Percentiles rank a stretch among this genome's conserved stretches.
Evolutionary conservation across 2,113 vertebrate species (phyloP).

Genomic region (Pelusios castaneus): DNA sequence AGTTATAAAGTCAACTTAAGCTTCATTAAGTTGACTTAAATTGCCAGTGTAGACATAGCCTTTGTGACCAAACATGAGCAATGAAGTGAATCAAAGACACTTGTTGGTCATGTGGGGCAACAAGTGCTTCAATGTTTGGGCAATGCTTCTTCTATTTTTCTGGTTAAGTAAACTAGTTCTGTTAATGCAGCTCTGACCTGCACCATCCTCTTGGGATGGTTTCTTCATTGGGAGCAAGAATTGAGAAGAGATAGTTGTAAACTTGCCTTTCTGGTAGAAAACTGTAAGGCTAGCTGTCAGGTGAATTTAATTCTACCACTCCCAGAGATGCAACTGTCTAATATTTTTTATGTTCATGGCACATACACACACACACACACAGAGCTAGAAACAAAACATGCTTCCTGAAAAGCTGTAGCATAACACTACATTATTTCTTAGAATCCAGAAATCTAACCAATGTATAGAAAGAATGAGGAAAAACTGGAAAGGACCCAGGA

Average conservation of each 20-base stretch:
- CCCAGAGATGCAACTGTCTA: neutral
- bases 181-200: neutral
- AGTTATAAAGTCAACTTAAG: no score
- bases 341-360: neutral
- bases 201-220: neutral
- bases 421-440: neutral
- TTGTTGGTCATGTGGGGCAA: slow-evolving; percentile 31
- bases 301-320: neutral
- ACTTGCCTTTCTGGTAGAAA: neutral
- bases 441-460: no score
- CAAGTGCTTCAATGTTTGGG: slow-evolving; percentile 34
- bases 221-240: neutral
- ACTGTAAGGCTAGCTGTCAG: neutral
- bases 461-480: no score
- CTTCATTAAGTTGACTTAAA: no score
- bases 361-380: no score
- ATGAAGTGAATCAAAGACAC: slow-evolving; percentile 30
- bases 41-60: no score
- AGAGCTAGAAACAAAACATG: neutral
- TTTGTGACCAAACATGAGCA: slow-evolving; percentile 52
- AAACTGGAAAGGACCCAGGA: no score
- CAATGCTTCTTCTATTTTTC: slow-evolving; percentile 7
- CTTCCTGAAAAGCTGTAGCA: no score
- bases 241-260: neutral
- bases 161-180: slow-evolving; percentile 1